Percentiles rank a stretch among this genome's conserved stretches.
phyloP scores from a whole-genome alignment of 2,113 vertebrate species.

The Cyprinus carpio region DNA sequence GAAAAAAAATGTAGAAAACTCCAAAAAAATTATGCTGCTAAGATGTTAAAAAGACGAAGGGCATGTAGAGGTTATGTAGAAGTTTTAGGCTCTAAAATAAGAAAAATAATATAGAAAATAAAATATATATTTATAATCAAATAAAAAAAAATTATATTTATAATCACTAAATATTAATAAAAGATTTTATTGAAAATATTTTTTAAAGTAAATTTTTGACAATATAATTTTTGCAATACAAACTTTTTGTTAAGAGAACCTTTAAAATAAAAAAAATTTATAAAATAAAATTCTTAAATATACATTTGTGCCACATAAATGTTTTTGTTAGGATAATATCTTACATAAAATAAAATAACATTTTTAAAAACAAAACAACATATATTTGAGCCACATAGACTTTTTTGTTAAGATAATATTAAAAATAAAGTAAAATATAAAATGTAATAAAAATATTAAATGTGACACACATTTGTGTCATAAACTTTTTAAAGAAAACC shows the following conservation, averaged over 20 bases:
- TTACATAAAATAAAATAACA: background rate
- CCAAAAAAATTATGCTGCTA: background rate
- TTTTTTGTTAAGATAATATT: too few species aligned
- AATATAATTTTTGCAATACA: background rate
- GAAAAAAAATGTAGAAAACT: background rate
- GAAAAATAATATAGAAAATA: too few species aligned
- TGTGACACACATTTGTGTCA: background rate
- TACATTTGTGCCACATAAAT: background rate
- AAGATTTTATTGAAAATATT: too few species aligned
- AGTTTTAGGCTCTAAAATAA: too few species aligned
- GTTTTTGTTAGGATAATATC: too few species aligned
- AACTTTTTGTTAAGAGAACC: background rate
- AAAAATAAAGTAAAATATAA: background rate
- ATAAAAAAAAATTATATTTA: too few species aligned
- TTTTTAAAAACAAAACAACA: background rate
- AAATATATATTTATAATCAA: too few species aligned
- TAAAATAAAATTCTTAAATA: too few species aligned
- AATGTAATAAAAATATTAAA: too few species aligned
- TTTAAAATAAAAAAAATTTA: background rate
- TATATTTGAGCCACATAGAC: background rate
- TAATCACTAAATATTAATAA: too few species aligned
- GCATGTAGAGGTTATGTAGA: background rate
- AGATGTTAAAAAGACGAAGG: background rate
- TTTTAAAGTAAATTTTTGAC: background rate
- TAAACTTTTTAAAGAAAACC: background rate